Evolutionary conservation across 2,797 vertebrate genomes (phyloP).

Genomic region (Sebastes paucispinis): DNA sequence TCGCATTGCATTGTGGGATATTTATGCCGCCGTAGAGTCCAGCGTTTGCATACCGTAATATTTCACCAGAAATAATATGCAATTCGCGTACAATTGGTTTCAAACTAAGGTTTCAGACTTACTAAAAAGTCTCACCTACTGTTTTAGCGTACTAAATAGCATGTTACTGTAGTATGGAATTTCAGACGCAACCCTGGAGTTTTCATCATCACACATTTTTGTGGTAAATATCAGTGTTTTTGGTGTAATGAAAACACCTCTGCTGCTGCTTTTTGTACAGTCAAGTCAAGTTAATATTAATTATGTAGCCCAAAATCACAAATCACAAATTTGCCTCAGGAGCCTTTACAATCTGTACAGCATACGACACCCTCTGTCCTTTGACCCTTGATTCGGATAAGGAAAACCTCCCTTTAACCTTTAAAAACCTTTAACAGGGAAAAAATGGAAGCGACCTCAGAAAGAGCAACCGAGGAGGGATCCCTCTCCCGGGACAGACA

Average conservation of each 20-base stretch:
- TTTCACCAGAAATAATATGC: too few relatives aligned
- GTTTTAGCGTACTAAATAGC: too few relatives aligned
- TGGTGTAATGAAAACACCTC: neutral
- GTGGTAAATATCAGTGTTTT: neutral
- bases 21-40: too few relatives aligned
- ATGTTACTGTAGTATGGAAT: too few relatives aligned
- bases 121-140: too few relatives aligned
- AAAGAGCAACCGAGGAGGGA: neutral
- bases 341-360: neutral
- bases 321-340: neutral
- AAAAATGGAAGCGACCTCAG: neutral
- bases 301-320: neutral
- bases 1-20: too few relatives aligned
- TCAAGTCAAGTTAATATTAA: neutral
- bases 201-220: neutral
- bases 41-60: fast-evolving
- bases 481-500: neutral
- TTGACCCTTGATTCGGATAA: neutral
- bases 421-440: neutral
- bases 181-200: neutral
- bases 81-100: too few relatives aligned
- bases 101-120: too few relatives aligned
- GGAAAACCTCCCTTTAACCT: neutral
- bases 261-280: neutral
- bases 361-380: neutral